Evolutionary conservation across 2,113 vertebrate genomes (phyloP), one percentile per base, ranked within the genome.

Genomic region (Mesocricetus auratus): DNA sequence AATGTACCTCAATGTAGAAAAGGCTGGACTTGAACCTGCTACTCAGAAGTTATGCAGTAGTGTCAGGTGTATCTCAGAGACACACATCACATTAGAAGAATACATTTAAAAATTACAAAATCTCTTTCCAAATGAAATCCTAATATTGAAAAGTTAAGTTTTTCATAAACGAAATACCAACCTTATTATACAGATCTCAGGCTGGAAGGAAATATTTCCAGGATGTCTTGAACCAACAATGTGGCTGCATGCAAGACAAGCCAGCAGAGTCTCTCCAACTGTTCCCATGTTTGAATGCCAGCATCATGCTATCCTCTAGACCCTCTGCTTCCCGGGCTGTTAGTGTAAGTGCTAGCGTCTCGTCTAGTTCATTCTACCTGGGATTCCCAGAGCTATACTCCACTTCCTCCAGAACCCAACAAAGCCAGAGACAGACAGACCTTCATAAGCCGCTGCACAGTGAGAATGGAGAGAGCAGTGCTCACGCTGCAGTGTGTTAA

Each of bases 401-500:
- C 22, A 39, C 33, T 78, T 93, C 69, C 83, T 92, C 45, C 39
- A 47, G 73, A 94, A 60, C 50, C 58, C 89, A 96, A 86, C 9
- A 92, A 92, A 94, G 78, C 85, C 58, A 86, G 58, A 74, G 73
- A 90, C 92, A 96, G 79, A 79, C 62, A 87, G 89, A 87, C 29
- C 71, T 96, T 90, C 77, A 78, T 62, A 96, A 96, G 90, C 82
- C 81, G 90, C 79, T 91, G 77, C 58, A 89, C 94, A 87, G 88
- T 71, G 9, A 96, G 71, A 94, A 91, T 0, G 39, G 89, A 60
- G 33, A 69, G 87, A 42, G 64, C 71, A 83, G 85, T n/a, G 53
- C 89, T 88, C 22, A 11, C 42, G 56, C 58, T 64, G 17, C 75
- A 93, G 68, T 29, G 62, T 33, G 74, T 42, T 90, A 50, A 9